Percentiles rank a stretch among this genome's conserved stretches.
phyloP scores from a whole-genome alignment of 2,113 vertebrate species.

The Ranitomeya variabilis region DNA sequence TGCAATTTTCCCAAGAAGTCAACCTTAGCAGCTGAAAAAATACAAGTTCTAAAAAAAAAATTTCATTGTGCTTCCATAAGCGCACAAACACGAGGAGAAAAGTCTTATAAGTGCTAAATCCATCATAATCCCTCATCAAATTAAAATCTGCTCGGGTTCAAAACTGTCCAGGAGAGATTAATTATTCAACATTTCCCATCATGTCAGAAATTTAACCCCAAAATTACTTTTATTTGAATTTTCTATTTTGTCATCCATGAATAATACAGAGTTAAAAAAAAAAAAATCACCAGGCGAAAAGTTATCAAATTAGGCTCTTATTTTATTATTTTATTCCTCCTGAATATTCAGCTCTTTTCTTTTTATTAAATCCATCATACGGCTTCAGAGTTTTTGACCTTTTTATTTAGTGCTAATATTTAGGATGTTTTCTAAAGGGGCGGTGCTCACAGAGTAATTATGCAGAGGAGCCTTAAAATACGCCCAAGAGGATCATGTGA shows the following conservation, averaged over 20 bases:
- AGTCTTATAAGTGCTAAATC: background rate
- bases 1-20: background rate
- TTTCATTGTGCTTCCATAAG: background rate
- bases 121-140: background rate
- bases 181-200: background rate
- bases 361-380: too few relatives aligned
- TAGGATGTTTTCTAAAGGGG: too few relatives aligned
- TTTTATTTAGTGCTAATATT: too few relatives aligned
- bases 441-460: too few relatives aligned
- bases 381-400: too few relatives aligned
- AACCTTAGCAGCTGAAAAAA: background rate
- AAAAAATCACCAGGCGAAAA: too few relatives aligned
- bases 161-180: background rate
- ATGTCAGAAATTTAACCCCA: background rate
- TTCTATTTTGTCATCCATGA: background rate
- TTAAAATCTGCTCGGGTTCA: constrained; percentile 1
- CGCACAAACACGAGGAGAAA: background rate
- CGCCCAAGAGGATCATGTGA: too few relatives aligned
- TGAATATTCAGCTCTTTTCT: too few relatives aligned
- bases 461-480: too few relatives aligned
- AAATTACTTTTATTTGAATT: background rate
- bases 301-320: too few relatives aligned
- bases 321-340: too few relatives aligned
- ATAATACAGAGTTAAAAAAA: background rate
- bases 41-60: background rate